phyloP scores from a whole-genome alignment of 2,113 vertebrate genomes.

The Vanacampus margaritifer region DNA sequence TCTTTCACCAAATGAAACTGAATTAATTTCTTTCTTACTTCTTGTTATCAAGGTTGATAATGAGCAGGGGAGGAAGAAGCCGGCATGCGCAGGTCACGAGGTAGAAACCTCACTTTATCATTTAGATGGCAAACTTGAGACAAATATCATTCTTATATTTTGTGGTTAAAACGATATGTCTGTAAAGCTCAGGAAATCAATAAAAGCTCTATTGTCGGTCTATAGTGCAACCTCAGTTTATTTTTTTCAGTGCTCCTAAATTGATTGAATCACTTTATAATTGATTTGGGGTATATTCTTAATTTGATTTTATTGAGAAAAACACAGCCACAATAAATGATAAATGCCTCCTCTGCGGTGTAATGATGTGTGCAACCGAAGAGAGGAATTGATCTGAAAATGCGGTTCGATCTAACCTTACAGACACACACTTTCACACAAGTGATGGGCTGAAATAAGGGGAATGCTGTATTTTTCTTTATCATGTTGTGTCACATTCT shows the following conservation, averaged over 20 bases:
- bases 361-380: constrained; percentile 50
- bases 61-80: background rate
- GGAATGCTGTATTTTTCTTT: background rate
- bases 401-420: constrained; percentile 12
- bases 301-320: constrained; percentile 31
- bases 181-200: background rate
- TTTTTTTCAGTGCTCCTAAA: background rate
- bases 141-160: background rate
- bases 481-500: constrained; percentile 1
- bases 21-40: constrained; percentile 25
- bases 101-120: constrained; percentile 40
- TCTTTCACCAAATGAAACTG: constrained; percentile 21
- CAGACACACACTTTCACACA: background rate
- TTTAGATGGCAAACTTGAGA: constrained; percentile 13
- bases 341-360: constrained; percentile 34
- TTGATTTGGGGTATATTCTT: constrained; percentile 21
- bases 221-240: background rate
- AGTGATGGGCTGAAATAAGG: constrained; percentile 15
- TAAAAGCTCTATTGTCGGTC: constrained; percentile 8
- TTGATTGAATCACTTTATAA: constrained; percentile 5
- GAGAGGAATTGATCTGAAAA: constrained; percentile 41
- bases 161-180: constrained; percentile 15
- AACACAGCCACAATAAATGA: constrained; percentile 26
- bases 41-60: constrained; percentile 18
- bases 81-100: constrained; percentile 15